Conservation (phyloP, 1,140 invertebrate species). For the Trissolcus basalis region DNA sequence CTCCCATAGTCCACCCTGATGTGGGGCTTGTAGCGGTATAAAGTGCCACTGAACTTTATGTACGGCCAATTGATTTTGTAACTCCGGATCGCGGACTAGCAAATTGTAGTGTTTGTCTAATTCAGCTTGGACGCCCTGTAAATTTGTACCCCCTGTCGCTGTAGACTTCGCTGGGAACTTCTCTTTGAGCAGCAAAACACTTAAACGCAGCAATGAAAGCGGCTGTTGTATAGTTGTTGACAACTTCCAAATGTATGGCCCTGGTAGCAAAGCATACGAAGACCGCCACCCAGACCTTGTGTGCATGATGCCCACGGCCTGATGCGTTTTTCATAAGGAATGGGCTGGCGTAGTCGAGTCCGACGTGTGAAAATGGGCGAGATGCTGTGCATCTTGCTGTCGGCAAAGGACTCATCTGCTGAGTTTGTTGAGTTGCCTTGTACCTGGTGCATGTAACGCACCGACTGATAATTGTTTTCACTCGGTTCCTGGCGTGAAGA, state of each 20-base stretch:
- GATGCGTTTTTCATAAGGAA: neutral
- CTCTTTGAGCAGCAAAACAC: neutral
- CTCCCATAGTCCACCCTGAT: conserved; percentile 24
- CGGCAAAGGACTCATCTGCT: neutral
- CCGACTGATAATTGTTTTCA: neutral
- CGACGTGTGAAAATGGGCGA: neutral
- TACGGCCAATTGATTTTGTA: neutral
- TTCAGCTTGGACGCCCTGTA: neutral
- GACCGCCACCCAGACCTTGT: neutral
- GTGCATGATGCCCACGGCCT: conserved; percentile 10
- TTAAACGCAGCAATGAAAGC: conserved; percentile 1
- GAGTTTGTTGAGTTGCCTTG: neutral
- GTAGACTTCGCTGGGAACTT: neutral
- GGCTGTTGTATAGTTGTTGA: neutral
- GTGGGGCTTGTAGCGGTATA: conserved; percentile 1
- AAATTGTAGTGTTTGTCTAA: neutral
- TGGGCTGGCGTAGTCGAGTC: neutral
- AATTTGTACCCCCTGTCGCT: conserved; percentile 4
- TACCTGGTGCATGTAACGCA: neutral
- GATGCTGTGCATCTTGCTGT: neutral
- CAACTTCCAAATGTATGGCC: neutral
- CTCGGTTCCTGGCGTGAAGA: neutral
- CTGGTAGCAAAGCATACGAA: neutral
- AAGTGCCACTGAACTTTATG: conserved; percentile 8
- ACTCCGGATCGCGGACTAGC: neutral